Evolutionary conservation across 1,140 invertebrate species (phyloP).

Genomic region (Drosophila punjabiensis): DNA sequence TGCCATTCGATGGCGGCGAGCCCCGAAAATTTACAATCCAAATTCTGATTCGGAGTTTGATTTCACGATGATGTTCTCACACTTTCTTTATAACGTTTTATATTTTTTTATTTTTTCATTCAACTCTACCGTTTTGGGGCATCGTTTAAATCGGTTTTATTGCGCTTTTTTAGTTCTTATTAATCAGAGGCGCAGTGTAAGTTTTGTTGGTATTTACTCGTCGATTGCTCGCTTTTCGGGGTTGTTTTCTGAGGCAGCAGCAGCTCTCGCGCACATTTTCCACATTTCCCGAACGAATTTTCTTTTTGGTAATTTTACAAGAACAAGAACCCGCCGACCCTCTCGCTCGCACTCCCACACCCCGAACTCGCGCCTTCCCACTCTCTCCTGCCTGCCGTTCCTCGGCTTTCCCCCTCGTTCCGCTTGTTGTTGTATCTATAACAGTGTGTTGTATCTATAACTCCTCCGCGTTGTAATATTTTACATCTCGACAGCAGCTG

Average conservation of each 20-base stretch:
- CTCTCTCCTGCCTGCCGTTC: constrained; percentile 39
- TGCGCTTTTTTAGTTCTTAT: constrained; percentile 31
- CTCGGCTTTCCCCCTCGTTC: constrained; percentile 39
- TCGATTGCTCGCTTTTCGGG: constrained; percentile 68
- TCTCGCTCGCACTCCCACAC: constrained; percentile 27
- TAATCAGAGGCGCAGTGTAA: constrained; percentile 46
- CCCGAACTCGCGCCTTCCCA: constrained; percentile 7
- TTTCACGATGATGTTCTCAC: constrained; percentile 59
- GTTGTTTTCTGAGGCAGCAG: constrained; percentile 72
- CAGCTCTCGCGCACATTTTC: constrained; percentile 76
- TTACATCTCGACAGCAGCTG: constrained; percentile 61
- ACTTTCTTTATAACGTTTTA: constrained; percentile 67
- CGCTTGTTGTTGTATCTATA: constrained; percentile 82
- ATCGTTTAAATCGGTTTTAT: constrained; percentile 13
- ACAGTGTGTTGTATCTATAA: constrained; percentile 76
- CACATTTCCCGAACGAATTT: constrained; percentile 81
- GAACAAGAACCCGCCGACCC: constrained; percentile 69
- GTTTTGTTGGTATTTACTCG: constrained; percentile 57
- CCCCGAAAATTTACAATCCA: constrained; percentile 75
- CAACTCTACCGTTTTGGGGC: constrained; percentile 6
- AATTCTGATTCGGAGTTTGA: constrained; percentile 73
- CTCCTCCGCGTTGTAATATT: constrained; percentile 51
- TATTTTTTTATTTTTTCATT: constrained; percentile 3
- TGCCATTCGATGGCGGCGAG: constrained; percentile 57
- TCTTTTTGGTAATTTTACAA: constrained; percentile 83